Base-by-base conservation (phyloP, 2,888 invertebrate species). In the Leptinotarsa tumamoca region DNA sequence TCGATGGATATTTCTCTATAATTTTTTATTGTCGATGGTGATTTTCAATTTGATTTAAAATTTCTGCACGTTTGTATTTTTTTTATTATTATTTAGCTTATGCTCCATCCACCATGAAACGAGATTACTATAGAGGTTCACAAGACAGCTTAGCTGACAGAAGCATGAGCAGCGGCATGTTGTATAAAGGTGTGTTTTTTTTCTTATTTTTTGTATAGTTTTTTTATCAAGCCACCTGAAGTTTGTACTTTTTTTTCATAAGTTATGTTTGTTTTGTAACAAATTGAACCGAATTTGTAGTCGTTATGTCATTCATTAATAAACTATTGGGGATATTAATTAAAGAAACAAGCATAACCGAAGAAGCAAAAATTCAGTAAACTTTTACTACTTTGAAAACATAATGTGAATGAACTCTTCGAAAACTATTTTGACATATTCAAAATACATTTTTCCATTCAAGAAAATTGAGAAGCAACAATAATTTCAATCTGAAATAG, bases 101-200 rank as follows among this genome's bases (percentile, higher is more conserved):
- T 84, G 73, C 78, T 83, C 90, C 91, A 82, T 91, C 92, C 83
- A 92, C 93, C 84, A 94, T 96, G 94, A 93, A 95, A 90, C 93
- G 96, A 88, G 96, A 96, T 91, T 96, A 95, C 92, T 96, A 95
- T 91, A 93, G 95, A 90, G 96, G 96, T 88, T 96, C 96, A 82
- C 96, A 96, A 91, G 96, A 96, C 91, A 95, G 95, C 89, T 92
- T 96, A 86, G 94, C 95, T 84, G 92, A 93, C 84, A 91, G 92
- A 82, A 92, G 93, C 84, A 91, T 91, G 85, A 89, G 90, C 86
- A 89, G 88, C 86, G 89, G 90, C 84, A 87, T 89, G 84, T 91
- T 93, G 87, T 93, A 94, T 87, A 91, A 94, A 92, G 95, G 95
- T 94, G 91, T 90, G 88, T 89, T 87, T 85, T 78, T 71, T 67